phyloP scores from a whole-genome alignment of 2,888 invertebrate species.

The Euclidia mi region DNA sequence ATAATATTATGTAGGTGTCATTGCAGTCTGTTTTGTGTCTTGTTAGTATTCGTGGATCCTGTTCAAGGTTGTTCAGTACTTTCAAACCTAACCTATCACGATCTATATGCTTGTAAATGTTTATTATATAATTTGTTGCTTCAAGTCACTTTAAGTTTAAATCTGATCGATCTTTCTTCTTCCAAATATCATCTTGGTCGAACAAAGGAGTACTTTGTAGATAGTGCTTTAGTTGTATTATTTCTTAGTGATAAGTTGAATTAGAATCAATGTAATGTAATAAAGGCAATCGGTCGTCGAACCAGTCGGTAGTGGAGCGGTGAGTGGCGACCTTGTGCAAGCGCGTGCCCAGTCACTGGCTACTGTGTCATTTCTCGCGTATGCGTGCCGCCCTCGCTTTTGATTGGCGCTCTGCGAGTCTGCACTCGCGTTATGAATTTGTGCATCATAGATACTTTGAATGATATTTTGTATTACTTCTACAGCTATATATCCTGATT shows the following conservation, averaged over 20 bases:
- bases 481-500: not conserved
- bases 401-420: conserved; percentile 38
- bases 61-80: conserved; percentile 17
- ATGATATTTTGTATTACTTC: not conserved
- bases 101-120: conserved; percentile 8
- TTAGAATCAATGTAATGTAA: conserved; percentile 28
- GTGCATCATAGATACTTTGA: conserved; percentile 11
- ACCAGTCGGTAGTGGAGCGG: conserved; percentile 64
- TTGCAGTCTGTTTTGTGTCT: conserved; percentile 1
- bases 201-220: too few species aligned
- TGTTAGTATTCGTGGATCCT: conserved; percentile 20
- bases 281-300: conserved; percentile 75
- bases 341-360: conserved; percentile 62
- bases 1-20: not conserved
- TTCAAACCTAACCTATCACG: conserved; percentile 26
- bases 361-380: conserved; percentile 69
- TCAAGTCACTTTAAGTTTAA: too few species aligned
- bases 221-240: too few species aligned
- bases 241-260: conserved; percentile 18
- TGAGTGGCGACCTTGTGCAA: conserved; percentile 77
- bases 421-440: conserved; percentile 33
- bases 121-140: not conserved
- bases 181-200: too few species aligned
- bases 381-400: conserved; percentile 54
- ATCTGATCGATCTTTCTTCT: too few species aligned